These are phyloP conservation scores for Caretta caretta DNA, from an alignment of 2,113 vertebrate genomes.

Conservation along the genomic window DNA sequence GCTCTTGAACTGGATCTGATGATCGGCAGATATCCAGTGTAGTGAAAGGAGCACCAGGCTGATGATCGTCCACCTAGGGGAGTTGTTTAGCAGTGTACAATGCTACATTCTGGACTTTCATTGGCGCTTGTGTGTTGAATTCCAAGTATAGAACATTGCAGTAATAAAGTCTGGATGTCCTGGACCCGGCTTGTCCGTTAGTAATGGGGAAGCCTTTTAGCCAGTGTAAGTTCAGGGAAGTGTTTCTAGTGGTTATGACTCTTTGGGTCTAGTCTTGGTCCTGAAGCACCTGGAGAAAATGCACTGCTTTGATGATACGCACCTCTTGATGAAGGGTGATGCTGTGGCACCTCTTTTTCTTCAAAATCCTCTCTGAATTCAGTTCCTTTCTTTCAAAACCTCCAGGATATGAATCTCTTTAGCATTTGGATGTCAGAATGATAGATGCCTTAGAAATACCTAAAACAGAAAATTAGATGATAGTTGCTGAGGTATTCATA, in stretches of 20 bases:
- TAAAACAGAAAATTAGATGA: neutral
- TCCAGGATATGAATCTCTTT: neutral
- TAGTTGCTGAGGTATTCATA: constrained; percentile 14
- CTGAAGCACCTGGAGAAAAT: neutral
- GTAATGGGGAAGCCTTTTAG: rapidly evolving
- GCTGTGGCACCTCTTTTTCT: neutral
- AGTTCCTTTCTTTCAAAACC: neutral
- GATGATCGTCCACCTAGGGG: constrained; percentile 22
- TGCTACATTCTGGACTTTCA: constrained; percentile 25
- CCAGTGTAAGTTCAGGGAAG: neutral
- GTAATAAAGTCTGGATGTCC: neutral
- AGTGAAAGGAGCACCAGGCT: neutral
- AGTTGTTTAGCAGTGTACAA: neutral
- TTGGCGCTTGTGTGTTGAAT: constrained; percentile 40
- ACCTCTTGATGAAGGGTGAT: neutral
- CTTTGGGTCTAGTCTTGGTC: neutral
- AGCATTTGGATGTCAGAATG: neutral
- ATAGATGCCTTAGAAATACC: neutral
- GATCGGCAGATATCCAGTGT: neutral
- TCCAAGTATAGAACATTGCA: neutral
- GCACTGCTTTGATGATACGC: neutral
- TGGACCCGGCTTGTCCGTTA: neutral
- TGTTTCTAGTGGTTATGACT: rapidly evolving
- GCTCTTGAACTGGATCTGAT: neutral
- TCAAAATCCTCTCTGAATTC: neutral